These are phyloP conservation scores for Pseudoatta argentina DNA, from an alignment of 1,140 invertebrate species.

Conservation along the genomic window DNA sequence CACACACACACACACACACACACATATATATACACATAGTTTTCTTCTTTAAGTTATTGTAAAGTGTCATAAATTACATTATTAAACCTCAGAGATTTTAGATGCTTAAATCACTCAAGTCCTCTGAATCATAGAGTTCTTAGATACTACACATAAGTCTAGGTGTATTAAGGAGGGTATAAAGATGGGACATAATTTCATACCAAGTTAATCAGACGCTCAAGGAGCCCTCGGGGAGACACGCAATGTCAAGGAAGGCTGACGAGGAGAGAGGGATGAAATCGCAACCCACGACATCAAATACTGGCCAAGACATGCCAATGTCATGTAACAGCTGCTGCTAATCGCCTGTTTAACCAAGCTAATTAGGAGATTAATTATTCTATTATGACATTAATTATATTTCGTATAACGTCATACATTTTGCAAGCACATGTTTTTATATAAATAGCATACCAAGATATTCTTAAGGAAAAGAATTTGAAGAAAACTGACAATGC, in stretches of 20 bases:
- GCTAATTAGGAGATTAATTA: conserved; percentile 56
- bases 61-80: conserved; percentile 11
- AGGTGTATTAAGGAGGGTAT: conserved; percentile 45
- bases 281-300: conserved; percentile 60
- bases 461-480: neutral
- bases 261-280: conserved; percentile 23
- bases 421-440: neutral
- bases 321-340: conserved; percentile 77
- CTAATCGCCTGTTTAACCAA: conserved; percentile 75
- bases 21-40: too few species aligned
- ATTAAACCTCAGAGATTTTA: neutral
- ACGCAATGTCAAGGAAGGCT: conserved; percentile 37
- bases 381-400: conserved; percentile 32
- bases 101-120: conserved; percentile 25
- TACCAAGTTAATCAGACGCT: conserved; percentile 77
- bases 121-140: conserved; percentile 9
- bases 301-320: conserved; percentile 72
- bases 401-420: conserved; percentile 2
- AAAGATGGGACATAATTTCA: conserved; percentile 71
- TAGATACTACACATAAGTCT: conserved; percentile 29
- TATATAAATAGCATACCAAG: neutral
- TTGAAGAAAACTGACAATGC: neutral
- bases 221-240: conserved; percentile 47
- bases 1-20: too few species aligned
- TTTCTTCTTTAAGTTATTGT: neutral